Evolutionary conservation across 2,888 invertebrate species (phyloP), one percentile per base, ranked within the genome.

Genomic region (Piscicola geometra): DNA sequence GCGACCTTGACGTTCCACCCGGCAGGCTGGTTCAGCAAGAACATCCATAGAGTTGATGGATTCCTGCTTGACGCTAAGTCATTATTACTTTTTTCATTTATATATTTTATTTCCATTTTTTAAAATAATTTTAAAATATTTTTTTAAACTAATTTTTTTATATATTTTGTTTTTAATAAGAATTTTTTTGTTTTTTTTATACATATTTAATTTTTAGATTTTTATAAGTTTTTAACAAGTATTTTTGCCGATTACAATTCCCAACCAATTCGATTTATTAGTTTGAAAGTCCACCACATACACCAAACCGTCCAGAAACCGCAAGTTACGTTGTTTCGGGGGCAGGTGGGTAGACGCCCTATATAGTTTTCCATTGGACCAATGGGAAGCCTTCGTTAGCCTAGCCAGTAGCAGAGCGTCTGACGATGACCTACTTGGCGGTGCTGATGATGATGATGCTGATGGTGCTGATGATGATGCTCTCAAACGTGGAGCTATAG

Each of bases 41-140:
- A 95, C 83, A 88, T 94, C 76, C 94, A 95, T 82, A 88, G 91
- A 78, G 92, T 95, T 1, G 94, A 95, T 84, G 95, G 95, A 0
- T 93, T 90, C 83, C 90, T 95, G 75, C 87, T 88, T 71, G 92
- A 94, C 85, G 88, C 90, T 81, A 89, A 89, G 93, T 93, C 86
- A 21, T 64, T 64, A 12, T 64, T 64, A 15, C n/a, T 64, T 9
- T 15, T 64, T 25, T 64, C n/a, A 15, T 64, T 64, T 25, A 15
- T 9, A 15, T 64, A 15, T 64, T 25, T 64, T 64, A 15, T 64
- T 64, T n/a, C n/a, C n/a, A n/a, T 9, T 64, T n/a, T 64, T 64
- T 47, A 47, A 9, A 15, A 12, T 64, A 9, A 15, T 64, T 64
- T 25, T 64, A 64, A 25, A 25, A n/a, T 28, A n/a, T 15, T 64